Base-by-base conservation (phyloP, 2,113 vertebrate genomes). In the Amphilophus citrinellus region DNA sequence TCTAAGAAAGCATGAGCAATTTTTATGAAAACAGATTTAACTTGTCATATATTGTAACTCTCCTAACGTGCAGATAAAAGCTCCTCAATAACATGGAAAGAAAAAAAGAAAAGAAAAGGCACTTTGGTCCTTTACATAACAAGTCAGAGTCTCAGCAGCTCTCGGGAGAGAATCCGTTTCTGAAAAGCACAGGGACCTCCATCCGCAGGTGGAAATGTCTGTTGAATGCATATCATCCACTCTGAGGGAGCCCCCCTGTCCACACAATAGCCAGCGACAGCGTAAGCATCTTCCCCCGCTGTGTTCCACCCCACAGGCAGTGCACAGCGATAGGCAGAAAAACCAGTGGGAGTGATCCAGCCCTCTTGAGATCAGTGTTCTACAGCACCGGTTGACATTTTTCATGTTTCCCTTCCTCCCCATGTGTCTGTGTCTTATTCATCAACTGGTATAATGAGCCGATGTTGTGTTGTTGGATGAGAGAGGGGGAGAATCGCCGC, bases 341-440 rank as follows among this genome's bases (percentile, higher is more conserved):
- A 89, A 84, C 61, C 88, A 80, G 90, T 91, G 93, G 93, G 94
- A 95, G 93, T 93, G 93, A 95, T 91, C 93, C 94, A 95, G 92
- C 92, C 89, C 93, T 93, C 88, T 80, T 62, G 85, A 92, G 71
- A 92, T 89, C 93, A 82, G 81, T 82, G 89, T 78, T 90, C 50
- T 80, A 89, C 84, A 89, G 92, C 87, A 84, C 61, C 79, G 94
- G 90, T 76, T 93, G 91, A 93, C 86, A 91, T 92, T 86, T 89
- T 86, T 78, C 87, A 84, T 91, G 80, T 90, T 86, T 58, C 30
- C 80, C 84, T 89, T 89, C 84, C 85, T 89, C 66, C 65, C 84
- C 80, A 57, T 84, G 83, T 87, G 82, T 78, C 80, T 83, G 77
- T 80, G 88, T 86, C 86, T 91, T 83, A 77, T 82, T 85, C 76